Conservation (phyloP, 2,888 invertebrate genomes). For the Heliothis peltigera region DNA sequence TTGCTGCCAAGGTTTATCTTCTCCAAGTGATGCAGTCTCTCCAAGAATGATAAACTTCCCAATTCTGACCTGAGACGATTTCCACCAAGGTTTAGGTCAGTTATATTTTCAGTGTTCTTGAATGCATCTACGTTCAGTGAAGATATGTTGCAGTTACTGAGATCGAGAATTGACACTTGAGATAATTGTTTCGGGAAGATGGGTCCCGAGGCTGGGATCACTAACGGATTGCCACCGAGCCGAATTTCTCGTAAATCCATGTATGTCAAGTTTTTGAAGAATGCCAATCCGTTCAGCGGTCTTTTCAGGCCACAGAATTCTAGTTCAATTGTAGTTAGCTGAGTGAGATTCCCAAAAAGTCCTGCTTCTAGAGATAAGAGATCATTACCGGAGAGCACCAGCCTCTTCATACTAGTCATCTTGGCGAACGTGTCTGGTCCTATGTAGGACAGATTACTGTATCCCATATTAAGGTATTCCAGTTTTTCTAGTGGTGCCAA, state of each 20-base stretch:
- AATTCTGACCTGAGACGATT: conserved; percentile 88
- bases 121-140: conserved; percentile 91
- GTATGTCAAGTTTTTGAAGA: conserved; percentile 91
- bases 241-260: conserved; percentile 92
- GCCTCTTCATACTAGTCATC: conserved; percentile 91
- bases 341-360: conserved; percentile 92
- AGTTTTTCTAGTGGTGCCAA: conserved; percentile 91
- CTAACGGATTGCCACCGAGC: conserved; percentile 92
- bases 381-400: conserved; percentile 92
- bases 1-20: conserved; percentile 91
- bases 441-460: conserved; percentile 92
- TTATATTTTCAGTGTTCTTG: conserved; percentile 90
- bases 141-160: conserved; percentile 91
- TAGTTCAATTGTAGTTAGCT: conserved; percentile 91
- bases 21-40: conserved; percentile 88
- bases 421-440: conserved; percentile 92
- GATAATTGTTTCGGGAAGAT: conserved; percentile 92
- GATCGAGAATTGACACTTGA: conserved; percentile 90
- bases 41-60: conserved; percentile 89
- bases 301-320: conserved; percentile 92
- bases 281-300: conserved; percentile 91
- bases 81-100: conserved; percentile 90
- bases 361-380: conserved; percentile 92
- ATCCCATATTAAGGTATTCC: conserved; percentile 93
- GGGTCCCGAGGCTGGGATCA: conserved; percentile 89